Base-by-base conservation (phyloP, 2,113 vertebrate species). In the Hippocampus barbouri region DNA sequence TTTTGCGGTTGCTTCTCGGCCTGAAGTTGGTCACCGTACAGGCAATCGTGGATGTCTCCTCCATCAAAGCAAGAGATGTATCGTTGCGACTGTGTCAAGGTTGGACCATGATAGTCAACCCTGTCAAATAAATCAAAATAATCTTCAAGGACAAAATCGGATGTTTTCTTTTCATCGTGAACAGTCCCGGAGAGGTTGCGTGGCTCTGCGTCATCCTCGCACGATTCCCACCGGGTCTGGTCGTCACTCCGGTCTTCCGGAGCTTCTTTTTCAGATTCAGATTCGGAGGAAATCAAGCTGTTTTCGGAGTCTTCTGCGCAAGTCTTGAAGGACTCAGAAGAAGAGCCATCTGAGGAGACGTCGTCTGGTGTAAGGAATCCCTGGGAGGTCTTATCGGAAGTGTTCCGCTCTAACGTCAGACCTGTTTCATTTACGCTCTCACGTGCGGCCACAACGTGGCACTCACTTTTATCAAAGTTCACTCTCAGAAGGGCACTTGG, bases 31-130 rank as follows among this genome's bases (percentile, higher is more conserved):
- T 87, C 76, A 49, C 76, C 30, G 57, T 83, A 59, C 14, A 90
- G 67, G 0, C 27, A n/a, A 11, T 87, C 81, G 2, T 89, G 77
- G 34, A 91, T 69, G 49, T 89, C 90, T 15, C 90, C 90, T 0
- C 89, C 90, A 5, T 91, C 90, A 2, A 90, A 91, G 67, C 89
- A 90, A 14, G 90, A 91, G 59, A 88, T 80, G 70, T 91, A 90
- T 25, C 2, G 23, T 3, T 2, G 74, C 38, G 76, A 85, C 49
- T 82, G 79, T 4, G 71, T 34, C 38, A 79, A 85, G 1, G 21
- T 9, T 1, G 71, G 69, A 60, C 78, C 75, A 0, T 62, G 43
- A 67, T 30, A 66, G 62, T 89, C 88, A 2, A 11, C 64, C 54
- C 72, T 83, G 72, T 91, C 90, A 27, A 91, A 89, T 0, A 91